These are phyloP conservation scores for Malacoraja senta DNA, from an alignment of 2,797 vertebrate genomes.

Conservation along the genomic window DNA sequence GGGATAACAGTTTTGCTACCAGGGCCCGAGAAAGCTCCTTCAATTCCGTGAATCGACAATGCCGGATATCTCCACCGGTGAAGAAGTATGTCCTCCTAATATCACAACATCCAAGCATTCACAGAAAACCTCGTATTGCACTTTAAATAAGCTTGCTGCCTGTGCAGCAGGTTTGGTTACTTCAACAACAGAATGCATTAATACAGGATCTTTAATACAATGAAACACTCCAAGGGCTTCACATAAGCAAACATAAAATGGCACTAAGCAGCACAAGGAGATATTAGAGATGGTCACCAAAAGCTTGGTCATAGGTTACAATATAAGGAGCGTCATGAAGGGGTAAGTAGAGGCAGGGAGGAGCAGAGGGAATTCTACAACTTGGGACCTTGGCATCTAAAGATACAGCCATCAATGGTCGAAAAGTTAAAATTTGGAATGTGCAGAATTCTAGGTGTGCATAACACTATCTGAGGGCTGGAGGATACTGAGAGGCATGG, in stretches of 20 bases:
- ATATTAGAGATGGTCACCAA: background rate
- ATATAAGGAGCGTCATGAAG: background rate
- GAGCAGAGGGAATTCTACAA: background rate
- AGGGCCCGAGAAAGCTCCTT: slow-evolving; percentile 74
- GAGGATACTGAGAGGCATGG: background rate
- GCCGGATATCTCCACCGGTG: slow-evolving; percentile 80
- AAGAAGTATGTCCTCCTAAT: slow-evolving; percentile 75
- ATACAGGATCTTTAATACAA: background rate
- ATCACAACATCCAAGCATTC: background rate
- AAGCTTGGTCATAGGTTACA: no score
- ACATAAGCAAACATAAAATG: background rate
- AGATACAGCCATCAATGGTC: background rate
- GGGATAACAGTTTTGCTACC: slow-evolving; percentile 86
- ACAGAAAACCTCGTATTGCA: background rate
- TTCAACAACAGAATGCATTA: background rate
- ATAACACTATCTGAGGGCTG: background rate
- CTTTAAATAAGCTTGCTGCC: background rate
- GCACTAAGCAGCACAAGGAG: background rate
- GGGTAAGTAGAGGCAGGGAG: background rate
- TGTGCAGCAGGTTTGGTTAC: background rate
- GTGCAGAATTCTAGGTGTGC: background rate
- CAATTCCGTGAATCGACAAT: slow-evolving; percentile 80
- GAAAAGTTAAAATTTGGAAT: background rate
- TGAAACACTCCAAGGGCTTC: background rate
- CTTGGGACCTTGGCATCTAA: background rate